Evolutionary conservation across 2,797 vertebrate species (phyloP), one percentile per base, ranked within the genome.

Genomic region (Sebastes cheni): DNA sequence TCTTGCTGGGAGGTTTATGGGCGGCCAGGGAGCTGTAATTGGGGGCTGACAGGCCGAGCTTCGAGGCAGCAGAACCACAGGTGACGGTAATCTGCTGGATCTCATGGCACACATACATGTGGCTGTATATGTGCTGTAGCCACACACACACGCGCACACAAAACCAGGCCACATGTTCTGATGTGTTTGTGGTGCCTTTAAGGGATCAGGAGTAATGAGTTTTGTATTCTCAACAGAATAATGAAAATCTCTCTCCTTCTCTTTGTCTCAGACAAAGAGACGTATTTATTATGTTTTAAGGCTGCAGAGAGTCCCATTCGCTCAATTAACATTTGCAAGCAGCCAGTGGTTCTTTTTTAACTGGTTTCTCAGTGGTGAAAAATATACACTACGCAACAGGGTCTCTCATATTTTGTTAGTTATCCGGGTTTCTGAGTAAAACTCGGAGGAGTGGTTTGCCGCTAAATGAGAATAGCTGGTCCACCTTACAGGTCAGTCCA

Each of bases 1-100:
- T 83, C 71, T 29, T 54, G 82, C 75, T 75, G 79, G 64, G 87
- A 85, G 86, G 20, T 91, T 90, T 91, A 91, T 77, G 67, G 81
- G 81, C 25, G 5, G 69, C 54, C 27, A 11, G 86, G 83, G 87
- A 83, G 87, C 72, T 80, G 86, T 87, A 85, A 90, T 83, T 83
- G 88, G 77, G 67, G 72, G 71, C 65, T 75, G 77, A 67, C 72
- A 42, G 84, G 79, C 71, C 12, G 36, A 58, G 84, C 71, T 85
- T 67, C 56, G 69, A 85, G 74, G 75, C 80, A 55, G 79, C 61
- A 42, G 55, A 69, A 79, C 82, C 72, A 86, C 83, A 82, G 79
- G 85, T 90, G 82, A 86, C 4, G 58, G 61, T 84, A 74, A 89
- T 87, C 86, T 90, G 72, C 66, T 56, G 84, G 52, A 77, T 83